Base-by-base conservation (phyloP, 2,797 vertebrate species). In the Alcedo atthis region DNA sequence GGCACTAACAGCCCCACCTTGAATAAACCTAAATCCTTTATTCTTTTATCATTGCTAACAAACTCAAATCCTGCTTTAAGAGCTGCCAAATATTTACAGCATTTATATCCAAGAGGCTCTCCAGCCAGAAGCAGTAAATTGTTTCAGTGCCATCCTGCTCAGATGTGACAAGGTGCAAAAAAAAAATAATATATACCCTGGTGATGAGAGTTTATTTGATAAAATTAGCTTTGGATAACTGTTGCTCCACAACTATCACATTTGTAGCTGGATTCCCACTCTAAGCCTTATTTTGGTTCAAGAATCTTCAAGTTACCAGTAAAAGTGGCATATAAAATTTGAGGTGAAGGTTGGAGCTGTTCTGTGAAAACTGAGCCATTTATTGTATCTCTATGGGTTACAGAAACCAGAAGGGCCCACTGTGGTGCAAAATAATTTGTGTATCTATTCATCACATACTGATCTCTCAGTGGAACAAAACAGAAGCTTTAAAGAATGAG, bases 151-250 rank as follows among this genome's bases (percentile, higher is more conserved):
- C 48, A 35, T 57, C 46, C 26, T 15, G 37, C 24, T 92, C 19
- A 74, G 71, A 75, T 80, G 81, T 12, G 45, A 94, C 42, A 90
- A 91, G 35, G 43, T 0, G 2, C n/a, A 83, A 85, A 91, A 92
- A 85, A 71, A 40, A 40, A 40, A 14, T 15, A 14, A 37, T 15
- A 40, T 15, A 63, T 48, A 40, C 87, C 76, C 90, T 67, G 87
- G 83, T 79, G 87, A 91, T 84, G 77, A 90, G 71, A 91, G 18
- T 58, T 85, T 54, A 64, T 78, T 83, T 64, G 91, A 68, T 70
- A 92, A 70, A 94, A 90, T 94, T 71, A 89, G 57, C 45, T 74
- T 81, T 73, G 63, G 37, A 53, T 74, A 87, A 81, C 67, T 73
- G 35, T 63, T 91, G 67, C 25, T 81, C 64, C 54, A 88, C 59